Evolutionary conservation across 2,888 invertebrate species (phyloP).

Genomic region (Anorthoa munda): DNA sequence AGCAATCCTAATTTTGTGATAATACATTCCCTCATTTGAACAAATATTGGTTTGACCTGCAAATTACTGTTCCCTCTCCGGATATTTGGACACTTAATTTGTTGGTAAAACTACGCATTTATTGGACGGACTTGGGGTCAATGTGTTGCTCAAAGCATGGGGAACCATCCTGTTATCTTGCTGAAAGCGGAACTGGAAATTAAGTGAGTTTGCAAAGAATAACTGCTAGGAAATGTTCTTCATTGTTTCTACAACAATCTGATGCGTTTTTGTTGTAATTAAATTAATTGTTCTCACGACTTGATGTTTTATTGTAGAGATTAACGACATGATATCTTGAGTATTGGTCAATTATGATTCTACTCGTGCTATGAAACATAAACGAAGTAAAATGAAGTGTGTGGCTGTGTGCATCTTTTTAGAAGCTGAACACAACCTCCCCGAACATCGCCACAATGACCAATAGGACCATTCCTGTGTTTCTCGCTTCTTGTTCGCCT

Average conservation of each 20-base stretch:
- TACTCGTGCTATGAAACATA: not conserved
- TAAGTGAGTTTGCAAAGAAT: conserved; percentile 3
- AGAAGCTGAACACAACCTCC: too few relatives aligned
- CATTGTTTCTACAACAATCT: not conserved
- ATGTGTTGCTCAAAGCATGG: conserved; percentile 1
- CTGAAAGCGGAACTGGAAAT: not conserved
- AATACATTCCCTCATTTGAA: conserved; percentile 18
- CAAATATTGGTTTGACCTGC: conserved; percentile 43
- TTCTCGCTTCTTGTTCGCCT: too few relatives aligned
- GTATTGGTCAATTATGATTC: not conserved
- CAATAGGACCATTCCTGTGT: too few relatives aligned
- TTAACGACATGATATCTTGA: not conserved
- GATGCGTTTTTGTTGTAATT: not conserved
- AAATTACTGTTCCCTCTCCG: conserved; percentile 6
- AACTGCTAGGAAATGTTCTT: not conserved
- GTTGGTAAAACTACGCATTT: conserved; percentile 12
- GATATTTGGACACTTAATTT: conserved; percentile 24
- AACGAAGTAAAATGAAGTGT: not conserved
- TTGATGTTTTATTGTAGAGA: not conserved
- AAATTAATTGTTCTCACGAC: conserved; percentile 24
- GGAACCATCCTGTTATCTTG: not conserved
- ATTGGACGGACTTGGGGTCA: not conserved
- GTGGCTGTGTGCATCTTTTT: not conserved
- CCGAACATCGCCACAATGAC: too few relatives aligned
- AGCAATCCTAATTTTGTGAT: not conserved